Evolutionary conservation across 2,797 vertebrate species (phyloP), one percentile per base, ranked within the genome.

Genomic region (Adelosebastes latens): DNA sequence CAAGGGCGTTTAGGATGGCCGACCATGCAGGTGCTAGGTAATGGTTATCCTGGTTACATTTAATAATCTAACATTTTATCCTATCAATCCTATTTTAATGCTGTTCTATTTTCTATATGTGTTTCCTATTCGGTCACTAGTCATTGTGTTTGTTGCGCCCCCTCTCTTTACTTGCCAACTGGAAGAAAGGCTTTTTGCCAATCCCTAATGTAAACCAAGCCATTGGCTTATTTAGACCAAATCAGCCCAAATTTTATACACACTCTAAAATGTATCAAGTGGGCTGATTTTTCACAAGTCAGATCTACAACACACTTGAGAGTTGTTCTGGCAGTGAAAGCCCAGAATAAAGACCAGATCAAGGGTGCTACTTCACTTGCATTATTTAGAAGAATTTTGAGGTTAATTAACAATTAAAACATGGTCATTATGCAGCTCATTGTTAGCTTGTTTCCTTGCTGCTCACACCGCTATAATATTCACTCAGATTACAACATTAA

Each of bases 401-500:
- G 46, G 24, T 72, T 53, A 36, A 36, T 16, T 24, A 18, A 55
- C 46, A 79, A 25, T 80, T 42, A 73, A 76, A 79, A 53, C 1
- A 49, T 27, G 20, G 16, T 25, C 14, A 56, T 75, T 58, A 75
- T 80, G 69, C 58, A 39, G 65, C 56, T 61, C 18, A 36, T 58
- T 56, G 29, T 52, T 16, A 65, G 24, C 74, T 82, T 53, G 27
- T 71, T 67, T 64, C 13, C 63, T 69, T 58, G 39, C 64, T 58
- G 52, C 68, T 75, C 72, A 18, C 31, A 25, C 12, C 3, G 29
- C 69, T 86, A 66, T 80, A 46, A 77, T 76, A 84, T 87, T 89
- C 77, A 72, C 76, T 87, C 82, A 72, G 78, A 87, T 91, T 90
- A 87, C 65, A 78, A 46, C 84, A 91, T 91, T 82, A 85, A 75